Percentiles rank a stretch among this genome's conserved stretches.
Conservation (phyloP, 2,888 invertebrate genomes). For the Mythimna loreyi region DNA sequence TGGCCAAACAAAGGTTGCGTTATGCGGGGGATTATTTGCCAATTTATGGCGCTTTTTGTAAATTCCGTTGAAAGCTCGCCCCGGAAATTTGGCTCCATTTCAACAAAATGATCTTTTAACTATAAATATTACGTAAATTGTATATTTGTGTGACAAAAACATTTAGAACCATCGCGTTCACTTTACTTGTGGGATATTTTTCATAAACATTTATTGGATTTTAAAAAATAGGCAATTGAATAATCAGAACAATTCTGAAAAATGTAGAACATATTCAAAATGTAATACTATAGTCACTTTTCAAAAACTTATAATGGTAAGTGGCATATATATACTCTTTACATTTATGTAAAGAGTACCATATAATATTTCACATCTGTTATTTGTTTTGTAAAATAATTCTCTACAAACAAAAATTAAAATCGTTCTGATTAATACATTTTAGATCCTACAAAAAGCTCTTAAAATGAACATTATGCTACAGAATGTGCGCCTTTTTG, state of each 20-base stretch:
- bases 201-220: neutral
- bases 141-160: slow-evolving; percentile 79
- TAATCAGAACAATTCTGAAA: neutral
- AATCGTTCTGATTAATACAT: neutral
- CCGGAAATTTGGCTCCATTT: slow-evolving; percentile 91
- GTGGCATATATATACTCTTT: neutral
- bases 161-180: slow-evolving; percentile 74
- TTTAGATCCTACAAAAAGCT: neutral
- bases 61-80: slow-evolving; percentile 87
- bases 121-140: slow-evolving; percentile 85
- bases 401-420: neutral
- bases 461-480: neutral
- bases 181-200: slow-evolving; percentile 76
- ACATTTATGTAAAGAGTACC: neutral
- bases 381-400: neutral
- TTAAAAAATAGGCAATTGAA: neutral
- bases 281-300: neutral
- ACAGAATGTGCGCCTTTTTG: neutral
- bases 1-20: slow-evolving; percentile 91
- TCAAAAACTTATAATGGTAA: neutral
- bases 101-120: slow-evolving; percentile 89
- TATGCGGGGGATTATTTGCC: slow-evolving; percentile 91
- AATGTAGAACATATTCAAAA: neutral
- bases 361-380: too few species aligned
- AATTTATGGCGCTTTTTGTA: slow-evolving; percentile 91